Evolutionary conservation across 2,888 invertebrate species (phyloP).

Genomic region (Orthonevra nobilis): DNA sequence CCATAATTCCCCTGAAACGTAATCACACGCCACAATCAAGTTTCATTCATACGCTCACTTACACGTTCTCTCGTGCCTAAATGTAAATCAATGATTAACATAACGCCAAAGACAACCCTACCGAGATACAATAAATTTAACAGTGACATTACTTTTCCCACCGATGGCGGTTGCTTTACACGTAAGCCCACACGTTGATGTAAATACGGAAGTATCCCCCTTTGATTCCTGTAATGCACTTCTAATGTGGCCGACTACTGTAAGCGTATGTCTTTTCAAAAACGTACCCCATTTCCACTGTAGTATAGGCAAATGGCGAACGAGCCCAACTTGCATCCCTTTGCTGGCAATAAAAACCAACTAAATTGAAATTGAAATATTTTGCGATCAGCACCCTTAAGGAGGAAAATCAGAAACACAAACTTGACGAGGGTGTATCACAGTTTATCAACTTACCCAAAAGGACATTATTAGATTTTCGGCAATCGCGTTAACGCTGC

Average conservation of each 20-base stretch:
- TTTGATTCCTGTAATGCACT: constrained; percentile 25
- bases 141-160: constrained; percentile 4
- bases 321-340: constrained; percentile 12
- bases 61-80: constrained; percentile 17
- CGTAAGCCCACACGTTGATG: neutral
- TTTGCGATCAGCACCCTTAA: constrained; percentile 27
- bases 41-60: constrained; percentile 38
- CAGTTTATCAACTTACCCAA: constrained; percentile 19
- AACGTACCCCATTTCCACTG: neutral
- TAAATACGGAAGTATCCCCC: constrained; percentile 3
- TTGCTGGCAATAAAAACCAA: constrained; percentile 20
- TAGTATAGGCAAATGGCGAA: neutral
- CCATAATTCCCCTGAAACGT: constrained; percentile 1
- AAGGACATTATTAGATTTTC: constrained; percentile 51
- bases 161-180: neutral
- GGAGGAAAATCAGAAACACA: constrained; percentile 13
- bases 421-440: constrained; percentile 25
- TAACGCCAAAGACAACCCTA: constrained; percentile 43
- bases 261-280: constrained; percentile 38
- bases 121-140: constrained; percentile 35
- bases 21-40: constrained; percentile 40
- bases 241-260: constrained; percentile 31
- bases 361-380: constrained; percentile 42
- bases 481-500: constrained; percentile 40
- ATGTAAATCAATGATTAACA: constrained; percentile 45